Conservation (phyloP, 2,797 vertebrate species). For the Catharus ustulatus region DNA sequence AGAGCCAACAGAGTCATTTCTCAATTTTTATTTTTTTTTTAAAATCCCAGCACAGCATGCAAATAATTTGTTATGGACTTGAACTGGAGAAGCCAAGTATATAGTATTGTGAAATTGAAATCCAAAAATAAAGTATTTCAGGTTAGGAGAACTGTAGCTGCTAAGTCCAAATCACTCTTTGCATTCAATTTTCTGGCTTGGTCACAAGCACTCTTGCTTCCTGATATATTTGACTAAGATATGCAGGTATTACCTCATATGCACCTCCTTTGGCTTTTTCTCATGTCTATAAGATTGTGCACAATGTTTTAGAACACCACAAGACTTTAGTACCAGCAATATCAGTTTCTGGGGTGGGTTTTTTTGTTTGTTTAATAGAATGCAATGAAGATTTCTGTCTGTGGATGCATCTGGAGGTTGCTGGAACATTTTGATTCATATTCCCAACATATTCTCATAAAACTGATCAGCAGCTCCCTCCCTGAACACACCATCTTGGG, state of each 20-base stretch:
- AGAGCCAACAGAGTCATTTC: constrained; percentile 15
- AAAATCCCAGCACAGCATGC: not conserved
- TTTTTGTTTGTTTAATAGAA: not conserved
- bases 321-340: not conserved
- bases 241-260: not conserved
- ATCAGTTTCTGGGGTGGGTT: not conserved
- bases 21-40: not conserved
- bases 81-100: not conserved
- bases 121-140: not conserved
- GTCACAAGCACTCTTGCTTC: not conserved
- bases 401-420: not conserved
- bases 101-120: not conserved
- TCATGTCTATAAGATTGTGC: not conserved
- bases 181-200: not conserved
- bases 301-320: not conserved
- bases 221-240: not conserved
- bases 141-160: not conserved
- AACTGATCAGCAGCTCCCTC: not conserved
- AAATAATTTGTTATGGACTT: constrained; percentile 17
- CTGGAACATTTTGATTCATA: not conserved
- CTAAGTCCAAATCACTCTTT: not conserved
- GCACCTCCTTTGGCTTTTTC: not conserved
- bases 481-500: not conserved
- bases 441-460: not conserved
- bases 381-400: not conserved